Evolutionary conservation across 1,140 invertebrate species (phyloP).

Genomic region (Hyles vespertilio): DNA sequence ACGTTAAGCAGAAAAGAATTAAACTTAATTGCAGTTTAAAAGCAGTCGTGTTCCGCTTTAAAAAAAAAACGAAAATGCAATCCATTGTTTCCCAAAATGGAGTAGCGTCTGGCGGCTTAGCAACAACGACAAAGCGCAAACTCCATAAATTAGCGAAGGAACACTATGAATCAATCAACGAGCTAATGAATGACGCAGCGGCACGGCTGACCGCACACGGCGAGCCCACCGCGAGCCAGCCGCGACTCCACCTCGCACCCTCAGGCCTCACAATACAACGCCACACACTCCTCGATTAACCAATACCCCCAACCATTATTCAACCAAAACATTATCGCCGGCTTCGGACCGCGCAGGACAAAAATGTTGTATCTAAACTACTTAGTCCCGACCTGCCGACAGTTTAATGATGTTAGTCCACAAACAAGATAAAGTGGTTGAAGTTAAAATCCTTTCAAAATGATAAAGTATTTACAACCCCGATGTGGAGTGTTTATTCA

Average conservation of each 20-base stretch:
- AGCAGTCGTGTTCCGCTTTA: background rate
- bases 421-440: too few species aligned
- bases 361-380: too few species aligned
- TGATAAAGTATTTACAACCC: slow-evolving; percentile 13
- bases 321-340: too few species aligned
- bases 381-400: too few species aligned
- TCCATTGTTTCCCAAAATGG: slow-evolving; percentile 41
- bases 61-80: slow-evolving; percentile 27
- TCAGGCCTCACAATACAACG: too few species aligned
- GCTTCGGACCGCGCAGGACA: too few species aligned
- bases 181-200: slow-evolving; percentile 51
- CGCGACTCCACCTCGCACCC: too few species aligned
- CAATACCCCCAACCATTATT: too few species aligned
- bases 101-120: slow-evolving; percentile 14
- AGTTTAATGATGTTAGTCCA: too few species aligned
- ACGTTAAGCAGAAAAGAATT: too few species aligned
- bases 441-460: slow-evolving; percentile 2
- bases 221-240: slow-evolving; percentile 27
- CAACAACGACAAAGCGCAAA: slow-evolving; percentile 41
- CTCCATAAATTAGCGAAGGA: slow-evolving; percentile 51
- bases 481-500: slow-evolving; percentile 13
- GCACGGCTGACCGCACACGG: slow-evolving; percentile 48
- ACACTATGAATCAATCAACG: slow-evolving; percentile 66
- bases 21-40: background rate
- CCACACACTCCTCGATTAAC: too few species aligned